Conservation (phyloP, 2,888 invertebrate species). For the Tetanocera ferruginea region DNA sequence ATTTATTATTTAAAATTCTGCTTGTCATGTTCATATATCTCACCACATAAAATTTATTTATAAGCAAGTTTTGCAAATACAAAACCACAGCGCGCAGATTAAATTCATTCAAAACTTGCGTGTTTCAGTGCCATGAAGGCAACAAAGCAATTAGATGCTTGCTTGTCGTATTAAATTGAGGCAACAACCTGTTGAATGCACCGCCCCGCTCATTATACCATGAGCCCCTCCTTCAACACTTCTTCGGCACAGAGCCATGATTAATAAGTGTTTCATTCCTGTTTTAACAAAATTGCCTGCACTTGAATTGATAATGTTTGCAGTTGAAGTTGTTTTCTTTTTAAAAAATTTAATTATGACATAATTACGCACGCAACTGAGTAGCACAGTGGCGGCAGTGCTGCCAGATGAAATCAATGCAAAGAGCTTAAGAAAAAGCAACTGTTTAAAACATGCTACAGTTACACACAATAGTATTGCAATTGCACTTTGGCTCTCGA, state of each 20-base stretch:
- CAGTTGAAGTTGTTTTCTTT: not conserved
- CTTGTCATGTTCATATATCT: too few species aligned
- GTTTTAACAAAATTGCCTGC: too few species aligned
- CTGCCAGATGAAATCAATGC: not conserved
- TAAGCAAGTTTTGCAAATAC: too few species aligned
- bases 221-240: not conserved
- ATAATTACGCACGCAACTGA: not conserved
- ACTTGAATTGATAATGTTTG: not conserved
- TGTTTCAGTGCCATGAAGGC: not conserved
- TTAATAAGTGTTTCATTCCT: not conserved
- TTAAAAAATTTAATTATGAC: conserved; percentile 3
- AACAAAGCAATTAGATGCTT: conserved; percentile 10
- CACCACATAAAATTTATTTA: too few species aligned
- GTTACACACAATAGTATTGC: not conserved
- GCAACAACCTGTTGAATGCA: not conserved
- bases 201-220: not conserved
- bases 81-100: too few species aligned
- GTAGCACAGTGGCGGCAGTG: not conserved
- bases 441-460: too few species aligned
- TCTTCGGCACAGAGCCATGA: not conserved
- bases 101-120: not conserved
- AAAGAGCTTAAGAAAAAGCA: too few species aligned
- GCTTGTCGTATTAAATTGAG: not conserved
- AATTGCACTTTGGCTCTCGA: not conserved
- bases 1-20: too few species aligned